Conservation (phyloP, 2,797 vertebrate genomes). For the Sebastes matsubarae region DNA sequence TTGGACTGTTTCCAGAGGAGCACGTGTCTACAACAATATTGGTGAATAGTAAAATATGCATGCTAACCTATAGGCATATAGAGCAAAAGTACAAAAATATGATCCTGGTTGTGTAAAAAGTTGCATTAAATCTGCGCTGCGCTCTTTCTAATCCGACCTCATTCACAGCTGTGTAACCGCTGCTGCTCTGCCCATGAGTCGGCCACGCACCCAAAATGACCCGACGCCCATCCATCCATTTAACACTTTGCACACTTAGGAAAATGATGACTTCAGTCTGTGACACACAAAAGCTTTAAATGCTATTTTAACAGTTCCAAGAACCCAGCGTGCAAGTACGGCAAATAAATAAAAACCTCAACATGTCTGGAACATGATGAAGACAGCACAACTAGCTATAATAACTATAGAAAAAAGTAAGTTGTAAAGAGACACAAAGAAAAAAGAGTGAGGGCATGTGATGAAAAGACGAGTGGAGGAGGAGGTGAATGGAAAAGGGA, state of each 20-base stretch:
- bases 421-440: neutral
- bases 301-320: neutral
- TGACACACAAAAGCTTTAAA: neutral
- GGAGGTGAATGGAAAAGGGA: neutral
- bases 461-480: neutral
- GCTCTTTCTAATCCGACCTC: neutral
- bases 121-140: neutral
- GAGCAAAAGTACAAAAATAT: neutral
- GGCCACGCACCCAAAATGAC: neutral
- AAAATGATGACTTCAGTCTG: neutral
- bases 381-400: neutral
- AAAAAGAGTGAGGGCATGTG: neutral
- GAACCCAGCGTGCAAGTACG: neutral
- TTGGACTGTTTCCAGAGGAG: neutral
- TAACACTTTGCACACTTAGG: neutral
- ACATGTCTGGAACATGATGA: neutral
- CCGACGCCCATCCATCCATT: neutral
- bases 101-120: neutral
- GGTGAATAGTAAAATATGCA: neutral
- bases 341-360: neutral
- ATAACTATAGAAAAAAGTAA: too few relatives aligned
- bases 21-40: neutral
- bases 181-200: neutral
- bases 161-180: neutral
- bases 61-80: neutral